Conservation (phyloP, 1,140 invertebrate genomes). For the Argopecten irradians region DNA sequence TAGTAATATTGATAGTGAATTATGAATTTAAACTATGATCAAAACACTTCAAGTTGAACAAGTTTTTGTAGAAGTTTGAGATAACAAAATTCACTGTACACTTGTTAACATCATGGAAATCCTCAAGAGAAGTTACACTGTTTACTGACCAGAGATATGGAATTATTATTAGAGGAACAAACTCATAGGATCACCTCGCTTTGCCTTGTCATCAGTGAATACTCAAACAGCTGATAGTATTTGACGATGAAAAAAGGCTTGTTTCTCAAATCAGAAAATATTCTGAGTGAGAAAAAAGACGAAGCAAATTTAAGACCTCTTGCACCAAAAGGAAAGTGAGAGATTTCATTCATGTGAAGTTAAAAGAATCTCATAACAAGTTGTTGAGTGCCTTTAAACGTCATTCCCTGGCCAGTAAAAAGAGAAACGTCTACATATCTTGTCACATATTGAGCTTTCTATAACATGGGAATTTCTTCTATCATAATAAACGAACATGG, state of each 20-base stretch:
- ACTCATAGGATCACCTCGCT: too few species aligned
- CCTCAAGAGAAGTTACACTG: background rate
- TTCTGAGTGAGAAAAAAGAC: background rate
- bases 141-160: background rate
- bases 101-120: background rate
- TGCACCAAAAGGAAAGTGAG: background rate
- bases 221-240: too few species aligned
- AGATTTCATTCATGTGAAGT: background rate
- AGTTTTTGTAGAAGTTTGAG: too few species aligned
- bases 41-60: too few species aligned
- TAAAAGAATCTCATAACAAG: background rate
- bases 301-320: background rate
- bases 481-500: background rate
- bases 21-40: too few species aligned
- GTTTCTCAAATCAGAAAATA: background rate
- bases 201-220: too few species aligned
- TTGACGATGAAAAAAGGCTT: too few species aligned
- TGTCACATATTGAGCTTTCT: background rate
- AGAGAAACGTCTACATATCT: background rate
- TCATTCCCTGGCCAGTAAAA: background rate
- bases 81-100: too few species aligned
- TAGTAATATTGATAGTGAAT: too few species aligned
- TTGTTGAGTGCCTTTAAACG: background rate
- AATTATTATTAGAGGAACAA: background rate
- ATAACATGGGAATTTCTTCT: background rate